Evolutionary conservation across 2,113 vertebrate genomes (phyloP).

Genomic region (Microtus montanus): DNA sequence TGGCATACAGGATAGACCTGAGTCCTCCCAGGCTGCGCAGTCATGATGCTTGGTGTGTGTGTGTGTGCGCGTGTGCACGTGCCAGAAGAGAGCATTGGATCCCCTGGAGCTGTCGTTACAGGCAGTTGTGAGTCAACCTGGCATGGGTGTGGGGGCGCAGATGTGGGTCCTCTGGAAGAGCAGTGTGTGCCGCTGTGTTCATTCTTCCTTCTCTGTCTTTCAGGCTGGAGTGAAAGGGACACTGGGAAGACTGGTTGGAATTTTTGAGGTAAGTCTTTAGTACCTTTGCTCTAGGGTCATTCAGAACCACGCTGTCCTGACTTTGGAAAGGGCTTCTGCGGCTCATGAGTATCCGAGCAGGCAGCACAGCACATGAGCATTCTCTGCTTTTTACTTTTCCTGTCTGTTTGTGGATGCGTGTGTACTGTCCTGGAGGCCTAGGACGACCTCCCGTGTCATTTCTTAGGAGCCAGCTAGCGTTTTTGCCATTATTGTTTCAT

Average conservation of each 20-base stretch:
- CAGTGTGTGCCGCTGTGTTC: neutral
- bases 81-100: neutral
- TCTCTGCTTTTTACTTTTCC: neutral
- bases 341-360: neutral
- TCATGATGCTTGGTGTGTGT: neutral
- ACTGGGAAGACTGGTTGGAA: conserved; percentile 96
- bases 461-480: no score
- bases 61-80: rapidly evolving
- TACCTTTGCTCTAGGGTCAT: rapidly evolving
- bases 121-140: neutral
- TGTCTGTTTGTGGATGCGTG: neutral
- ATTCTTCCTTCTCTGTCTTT: conserved; percentile 66
- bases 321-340: neutral
- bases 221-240: conserved; percentile 99
- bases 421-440: neutral
- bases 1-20: neutral
- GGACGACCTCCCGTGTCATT: neutral
- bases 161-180: neutral
- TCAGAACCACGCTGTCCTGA: neutral
- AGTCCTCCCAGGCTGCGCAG: neutral
- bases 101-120: neutral
- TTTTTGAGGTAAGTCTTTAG: conserved; percentile 95
- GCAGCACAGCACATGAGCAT: neutral
- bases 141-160: neutral
- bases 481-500: neutral